These are phyloP conservation scores for Gadopsis marmoratus DNA, from an alignment of 2,797 vertebrate genomes.

Conservation along the genomic window DNA sequence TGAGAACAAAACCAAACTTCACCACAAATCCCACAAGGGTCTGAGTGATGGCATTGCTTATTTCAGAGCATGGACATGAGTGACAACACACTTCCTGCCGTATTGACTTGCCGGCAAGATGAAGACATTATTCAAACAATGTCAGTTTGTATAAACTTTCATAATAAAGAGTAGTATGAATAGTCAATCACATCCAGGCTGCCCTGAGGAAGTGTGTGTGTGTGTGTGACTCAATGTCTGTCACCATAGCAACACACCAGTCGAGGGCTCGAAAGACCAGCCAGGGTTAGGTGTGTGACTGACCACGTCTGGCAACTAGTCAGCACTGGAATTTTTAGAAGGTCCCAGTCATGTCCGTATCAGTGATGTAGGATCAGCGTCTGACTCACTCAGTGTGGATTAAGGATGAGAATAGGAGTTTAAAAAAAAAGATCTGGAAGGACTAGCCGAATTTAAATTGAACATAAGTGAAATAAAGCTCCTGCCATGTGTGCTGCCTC, in stretches of 20 bases:
- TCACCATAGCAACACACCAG: slow-evolving; percentile 80
- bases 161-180: slow-evolving; percentile 49
- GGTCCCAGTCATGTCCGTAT: slow-evolving; percentile 58
- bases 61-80: slow-evolving; percentile 25
- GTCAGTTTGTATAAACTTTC: slow-evolving; percentile 57
- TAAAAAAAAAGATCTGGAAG: slow-evolving; percentile 54
- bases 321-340: slow-evolving; percentile 69
- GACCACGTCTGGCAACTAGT: slow-evolving; percentile 79
- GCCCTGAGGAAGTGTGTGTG: slow-evolving; percentile 47
- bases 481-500: slow-evolving; percentile 53
- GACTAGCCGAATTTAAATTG: slow-evolving; percentile 56
- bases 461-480: slow-evolving; percentile 56
- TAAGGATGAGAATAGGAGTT: slow-evolving; percentile 61
- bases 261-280: slow-evolving; percentile 69
- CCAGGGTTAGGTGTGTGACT: slow-evolving; percentile 70
- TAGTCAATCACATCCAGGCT: slow-evolving; percentile 40
- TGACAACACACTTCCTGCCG: slow-evolving; percentile 56
- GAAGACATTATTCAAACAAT: slow-evolving; percentile 61
- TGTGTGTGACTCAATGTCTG: slow-evolving; percentile 74
- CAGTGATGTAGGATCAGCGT: slow-evolving; percentile 52
- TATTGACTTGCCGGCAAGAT: slow-evolving; percentile 45
- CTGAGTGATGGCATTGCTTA: not conserved
- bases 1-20: slow-evolving; percentile 50
- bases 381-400: slow-evolving; percentile 58
- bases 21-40: slow-evolving; percentile 34